Base-by-base conservation (phyloP, 2,888 invertebrate species). In the Erebia palarica region DNA sequence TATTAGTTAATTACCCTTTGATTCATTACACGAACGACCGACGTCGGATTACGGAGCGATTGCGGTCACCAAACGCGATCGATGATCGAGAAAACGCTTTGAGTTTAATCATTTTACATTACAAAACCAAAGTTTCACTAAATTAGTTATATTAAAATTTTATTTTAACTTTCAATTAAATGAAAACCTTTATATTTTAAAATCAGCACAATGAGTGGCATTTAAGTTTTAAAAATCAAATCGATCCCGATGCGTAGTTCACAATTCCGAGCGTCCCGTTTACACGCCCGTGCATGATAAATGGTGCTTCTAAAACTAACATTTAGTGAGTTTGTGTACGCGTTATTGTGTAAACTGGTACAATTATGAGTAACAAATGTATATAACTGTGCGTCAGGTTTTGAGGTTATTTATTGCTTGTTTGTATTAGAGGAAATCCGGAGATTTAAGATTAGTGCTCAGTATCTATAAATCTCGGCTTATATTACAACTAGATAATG, bases 1-100 rank as follows among this genome's bases (percentile, higher is more conserved):
- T 73, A 78, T 78, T 75, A 75, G 75, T 91, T 91, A 90, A 91
- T 91, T 91, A 88, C 86, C 79, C 77, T 79, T 87, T 86, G 88
- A 90, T 90, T 89, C 89, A 91, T 90, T 88, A 86, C 83, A 78
- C 78, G 77, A 71, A 78, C 80, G 77, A 74, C 78, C 78, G 82
- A 76, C 63, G 65, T 55, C 11, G 55, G 42, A 65, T 55, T 16
- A 18, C 13, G 44, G 55, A 1, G 13, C 36, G 8, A 65, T 65
- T 65, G 65, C n/a, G 42, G 18, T 65, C 14, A 13, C 8, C 21
- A 44, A 57, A 57, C 65, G 65, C 16, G 42, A 65, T 65, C 65
- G 57, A 13, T 16, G 14, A 14, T 53, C 0, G 16, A 53, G 53
- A 53, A 16, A 53, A 53, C 5, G 16, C 51, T 51, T 51, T n/a